A percentile compares a stretch with the other conserved stretches of the same genome.
phyloP scores from a whole-genome alignment of 2,797 vertebrate genomes.

The Leptatherina wallacei region DNA sequence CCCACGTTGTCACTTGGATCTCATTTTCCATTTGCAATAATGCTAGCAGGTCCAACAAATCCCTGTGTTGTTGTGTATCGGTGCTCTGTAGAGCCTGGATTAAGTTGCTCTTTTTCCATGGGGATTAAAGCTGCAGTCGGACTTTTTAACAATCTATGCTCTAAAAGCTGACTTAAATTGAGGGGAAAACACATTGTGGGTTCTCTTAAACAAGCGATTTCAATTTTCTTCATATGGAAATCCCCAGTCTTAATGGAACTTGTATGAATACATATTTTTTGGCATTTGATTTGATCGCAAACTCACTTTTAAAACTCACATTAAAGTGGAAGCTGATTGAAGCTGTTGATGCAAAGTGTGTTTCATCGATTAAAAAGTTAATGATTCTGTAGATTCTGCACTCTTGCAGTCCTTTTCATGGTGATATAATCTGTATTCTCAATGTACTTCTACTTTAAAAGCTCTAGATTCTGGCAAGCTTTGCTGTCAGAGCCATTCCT shows the following conservation, averaged over 20 bases:
- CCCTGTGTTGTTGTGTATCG: slow-evolving; percentile 43
- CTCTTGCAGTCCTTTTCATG: slow-evolving; percentile 16
- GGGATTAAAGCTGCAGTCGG: slow-evolving; percentile 24
- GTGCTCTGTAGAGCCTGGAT: slow-evolving; percentile 33
- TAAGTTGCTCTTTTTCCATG: slow-evolving; percentile 32
- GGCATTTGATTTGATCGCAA: slow-evolving; percentile 28
- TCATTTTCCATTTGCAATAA: slow-evolving; percentile 56
- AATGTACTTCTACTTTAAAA: slow-evolving; percentile 20
- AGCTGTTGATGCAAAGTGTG: slow-evolving; percentile 20
- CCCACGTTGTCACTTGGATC: slow-evolving; percentile 48
- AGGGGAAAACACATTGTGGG: slow-evolving; percentile 36
- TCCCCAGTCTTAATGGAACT: slow-evolving; percentile 47
- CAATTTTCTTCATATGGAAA: slow-evolving; percentile 48
- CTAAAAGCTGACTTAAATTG: slow-evolving; percentile 28
- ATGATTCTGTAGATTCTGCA: slow-evolving; percentile 36
- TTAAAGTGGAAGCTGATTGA: slow-evolving; percentile 31
- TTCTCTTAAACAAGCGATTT: slow-evolving; percentile 47
- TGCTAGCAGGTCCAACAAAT: slow-evolving; percentile 42
- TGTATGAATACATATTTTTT: slow-evolving; percentile 34
- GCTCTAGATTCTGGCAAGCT: slow-evolving; percentile 3
- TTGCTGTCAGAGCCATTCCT: slow-evolving; percentile 14
- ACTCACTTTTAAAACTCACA: slow-evolving; percentile 21
- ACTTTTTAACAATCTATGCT: slow-evolving; percentile 33
- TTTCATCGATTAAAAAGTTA: slow-evolving; percentile 4
- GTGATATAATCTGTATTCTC: slow-evolving; percentile 21